Evolutionary conservation across 2,888 invertebrate species (phyloP), one percentile per base, ranked within the genome.

Genomic region (Stegophylla sp.): DNA sequence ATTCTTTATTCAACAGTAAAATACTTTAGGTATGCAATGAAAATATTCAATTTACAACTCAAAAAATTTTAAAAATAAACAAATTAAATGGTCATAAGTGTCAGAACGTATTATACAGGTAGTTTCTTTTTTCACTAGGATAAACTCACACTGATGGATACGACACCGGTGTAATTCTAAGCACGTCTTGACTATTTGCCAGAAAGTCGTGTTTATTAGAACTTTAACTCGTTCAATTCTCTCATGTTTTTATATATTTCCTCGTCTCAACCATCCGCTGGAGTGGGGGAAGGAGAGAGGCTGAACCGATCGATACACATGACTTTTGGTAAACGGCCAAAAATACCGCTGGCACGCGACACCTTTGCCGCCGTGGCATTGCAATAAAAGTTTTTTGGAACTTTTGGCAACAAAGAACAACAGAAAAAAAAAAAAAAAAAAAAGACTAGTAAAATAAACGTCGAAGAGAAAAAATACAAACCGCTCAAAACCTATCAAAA

Each of bases 301-400:
- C 61, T 61, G 34, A 10, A 45, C 43, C 71, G 61, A 79, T 79
- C 79, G 51, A 79, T 79, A 79, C 67, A 43, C 51, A 77, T 77
- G 56, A 59, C 67, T 71, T 71, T 71, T 79, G 79, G 71, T 79
- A 79, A 51, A 48, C 63, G 17, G 71, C 79, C 79, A 79, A 79
- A 79, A 79, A 79, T 79, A 79, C 61, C 69, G 71, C 79, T 79
- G 79, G 79, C 79, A 79, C 79, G 79, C 79, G 79, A 79, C 79
- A 79, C 79, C 79, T 79, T 71, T 61, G 79, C 79, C 79, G 51
- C 59, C 71, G 71, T 51, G 41, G 71, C 34, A 51, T 79, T 63
- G 79, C 71, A 71, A 71, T 71, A 79, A 79, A 79, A 71, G 69
- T 79, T 79, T 79, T 71, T 79, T 79, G 69, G 51, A 79, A 79